Conservation (phyloP, 2,888 invertebrate species). For the Eremobia ochroleuca region DNA sequence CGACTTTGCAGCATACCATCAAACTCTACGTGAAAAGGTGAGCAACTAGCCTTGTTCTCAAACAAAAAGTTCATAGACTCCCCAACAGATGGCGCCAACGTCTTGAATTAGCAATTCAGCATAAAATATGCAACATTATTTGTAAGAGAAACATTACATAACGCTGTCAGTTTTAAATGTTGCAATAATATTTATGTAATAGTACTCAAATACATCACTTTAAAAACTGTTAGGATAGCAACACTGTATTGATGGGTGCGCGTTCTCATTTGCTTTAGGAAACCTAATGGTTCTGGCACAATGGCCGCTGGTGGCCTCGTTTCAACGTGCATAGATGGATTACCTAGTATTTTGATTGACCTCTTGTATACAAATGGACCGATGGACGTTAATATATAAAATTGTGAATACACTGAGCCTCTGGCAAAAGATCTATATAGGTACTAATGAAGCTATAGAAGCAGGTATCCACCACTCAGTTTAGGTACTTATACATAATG, state of each 20-base stretch:
- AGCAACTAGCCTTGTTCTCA: background rate
- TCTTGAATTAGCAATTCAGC: slow-evolving; percentile 4
- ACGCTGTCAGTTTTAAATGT: slow-evolving; percentile 7
- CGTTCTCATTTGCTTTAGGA: slow-evolving; percentile 49
- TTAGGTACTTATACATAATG: background rate
- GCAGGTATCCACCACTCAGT: too few species aligned
- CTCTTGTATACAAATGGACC: slow-evolving; percentile 33
- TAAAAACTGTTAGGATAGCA: slow-evolving; percentile 40
- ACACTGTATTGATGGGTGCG: slow-evolving; percentile 54
- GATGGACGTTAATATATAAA: slow-evolving; percentile 29
- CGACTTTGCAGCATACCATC: background rate
- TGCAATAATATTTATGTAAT: slow-evolving; percentile 43
- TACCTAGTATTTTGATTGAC: slow-evolving; percentile 29
- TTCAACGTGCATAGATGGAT: slow-evolving; percentile 42
- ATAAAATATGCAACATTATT: slow-evolving; percentile 30
- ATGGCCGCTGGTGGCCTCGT: slow-evolving; percentile 51
- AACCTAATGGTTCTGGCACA: slow-evolving; percentile 50
- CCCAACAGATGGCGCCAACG: slow-evolving; percentile 58
- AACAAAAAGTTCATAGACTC: slow-evolving; percentile 35
- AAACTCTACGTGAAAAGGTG: background rate
- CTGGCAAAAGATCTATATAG: background rate
- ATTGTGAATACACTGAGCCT: background rate
- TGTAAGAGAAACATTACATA: slow-evolving; percentile 19
- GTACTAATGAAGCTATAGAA: background rate
- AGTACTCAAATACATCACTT: slow-evolving; percentile 12